A percentile compares a stretch with the other conserved stretches of the same genome.
Evolutionary conservation across 2,113 vertebrate genomes (phyloP).

Genomic region (Chaetodon auriga): DNA sequence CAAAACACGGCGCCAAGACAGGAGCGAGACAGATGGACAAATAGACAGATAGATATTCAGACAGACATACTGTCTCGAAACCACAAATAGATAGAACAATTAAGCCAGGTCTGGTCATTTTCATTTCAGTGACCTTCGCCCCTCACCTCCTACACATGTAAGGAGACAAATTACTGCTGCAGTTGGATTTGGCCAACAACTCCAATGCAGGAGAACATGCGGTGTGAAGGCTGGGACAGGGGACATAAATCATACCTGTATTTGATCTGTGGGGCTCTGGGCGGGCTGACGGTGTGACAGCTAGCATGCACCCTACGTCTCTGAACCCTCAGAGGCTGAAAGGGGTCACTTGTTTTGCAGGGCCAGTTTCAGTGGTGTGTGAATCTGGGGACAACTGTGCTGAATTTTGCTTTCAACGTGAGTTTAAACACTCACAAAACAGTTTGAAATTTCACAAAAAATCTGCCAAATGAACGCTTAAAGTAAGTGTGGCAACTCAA

Average conservation of each 20-base stretch:
- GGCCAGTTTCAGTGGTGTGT: conserved; percentile 30
- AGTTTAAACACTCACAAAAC: neutral
- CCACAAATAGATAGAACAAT: conserved; percentile 81
- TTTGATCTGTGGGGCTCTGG: conserved; percentile 90
- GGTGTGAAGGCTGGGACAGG: conserved; percentile 82
- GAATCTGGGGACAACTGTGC: conserved; percentile 29
- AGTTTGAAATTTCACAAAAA: neutral
- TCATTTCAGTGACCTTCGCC: conserved; percentile 76
- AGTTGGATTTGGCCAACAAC: conserved; percentile 69
- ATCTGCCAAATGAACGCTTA: neutral
- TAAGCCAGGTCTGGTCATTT: conserved; percentile 81
- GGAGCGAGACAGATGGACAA: conserved; percentile 71
- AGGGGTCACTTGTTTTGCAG: conserved; percentile 64
- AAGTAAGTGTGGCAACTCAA: neutral
- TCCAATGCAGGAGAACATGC: conserved; percentile 75
- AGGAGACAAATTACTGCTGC: conserved; percentile 78
- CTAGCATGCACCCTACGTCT: conserved; percentile 55
- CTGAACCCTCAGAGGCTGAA: conserved; percentile 45
- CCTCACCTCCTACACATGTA: conserved; percentile 76
- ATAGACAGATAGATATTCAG: conserved; percentile 72
- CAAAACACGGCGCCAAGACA: conserved; percentile 57
- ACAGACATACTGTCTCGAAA: conserved; percentile 76
- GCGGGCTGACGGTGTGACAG: conserved; percentile 75
- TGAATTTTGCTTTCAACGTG: neutral
- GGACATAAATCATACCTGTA: conserved; percentile 98